Evolutionary conservation across 2,113 vertebrate species (phyloP), one percentile per base, ranked within the genome.

Genomic region (Nibea coibor): DNA sequence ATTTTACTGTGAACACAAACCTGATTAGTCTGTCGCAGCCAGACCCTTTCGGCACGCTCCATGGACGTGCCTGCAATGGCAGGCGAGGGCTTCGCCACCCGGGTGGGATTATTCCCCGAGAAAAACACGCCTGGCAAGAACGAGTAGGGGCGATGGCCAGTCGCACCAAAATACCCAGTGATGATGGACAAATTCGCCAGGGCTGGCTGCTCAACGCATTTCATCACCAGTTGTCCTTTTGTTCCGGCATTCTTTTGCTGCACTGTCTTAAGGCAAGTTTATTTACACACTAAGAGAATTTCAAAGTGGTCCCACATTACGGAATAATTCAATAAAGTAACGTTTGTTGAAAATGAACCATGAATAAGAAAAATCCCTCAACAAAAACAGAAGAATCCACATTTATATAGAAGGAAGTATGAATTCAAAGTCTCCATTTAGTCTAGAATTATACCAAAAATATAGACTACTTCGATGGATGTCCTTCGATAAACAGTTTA

Each of bases 1-100:
- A 3, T 6, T 82, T 80, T 82, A 75, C 80, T 76, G 72, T 28
- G 80, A 82, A 82, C 66, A 70, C 80, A 82, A 26, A 26, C 65
- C 57, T 70, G 65, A 75, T 75, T 70, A 75, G 39, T 26, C 24
- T 15, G 54, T 67, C 54, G 11, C 72, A 69, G 64, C 64, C 72
- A 28, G 65, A 75, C 72, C 15, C 39, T 63, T 31, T 47, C 20
- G 3, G 19, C 56, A 8, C 20, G 20, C 39, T 62, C 20, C 56
- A 4, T 3, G 28, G 53, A 43, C 43, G 3, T 19, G 22, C 39
- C 31, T 45, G 50, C 61, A 9, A 0, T 10, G 22, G 73, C 2
- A 12, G 62, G 35, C 17, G 3, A 22, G 74, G 14, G 56, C 26
- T 31, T 31, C 19, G 1, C 17, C 24, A 2, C 43, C 4, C 19